A percentile compares a stretch with the other conserved stretches of the same genome.
phyloP scores from a whole-genome alignment of 1,140 invertebrate genomes.

The Habropoda laboriosa region DNA sequence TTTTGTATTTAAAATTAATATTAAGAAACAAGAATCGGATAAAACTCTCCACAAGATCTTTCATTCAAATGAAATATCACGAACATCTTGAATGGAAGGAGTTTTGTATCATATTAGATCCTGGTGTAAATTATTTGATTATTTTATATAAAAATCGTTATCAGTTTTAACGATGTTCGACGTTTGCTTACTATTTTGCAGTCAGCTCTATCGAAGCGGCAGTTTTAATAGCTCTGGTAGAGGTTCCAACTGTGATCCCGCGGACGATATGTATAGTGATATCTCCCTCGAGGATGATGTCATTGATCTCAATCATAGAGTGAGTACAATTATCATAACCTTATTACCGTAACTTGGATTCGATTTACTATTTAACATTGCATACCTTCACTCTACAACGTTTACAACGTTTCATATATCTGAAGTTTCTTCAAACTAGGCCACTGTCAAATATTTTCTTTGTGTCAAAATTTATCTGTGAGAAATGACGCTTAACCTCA shows the following conservation, averaged over 20 bases:
- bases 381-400: neutral
- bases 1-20: no score
- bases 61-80: no score
- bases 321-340: conserved; percentile 78
- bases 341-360: neutral
- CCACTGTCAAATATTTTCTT: neutral
- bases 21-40: no score
- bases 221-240: conserved; percentile 95
- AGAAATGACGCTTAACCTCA: conserved; percentile 14
- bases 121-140: no score
- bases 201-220: conserved; percentile 93
- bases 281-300: conserved; percentile 95
- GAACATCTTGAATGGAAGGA: no score
- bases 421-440: neutral
- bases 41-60: no score
- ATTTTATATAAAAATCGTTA: no score
- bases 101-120: no score
- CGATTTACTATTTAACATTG: neutral
- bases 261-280: conserved; percentile 96
- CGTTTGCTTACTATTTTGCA: conserved; percentile 79
- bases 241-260: conserved; percentile 93
- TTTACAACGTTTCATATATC: neutral
- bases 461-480: neutral
- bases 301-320: conserved; percentile 94
- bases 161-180: neutral